Evolutionary conservation across 2,113 vertebrate species (phyloP), one percentile per base, ranked within the genome.

Genomic region (Muntiacus muntjak): DNA sequence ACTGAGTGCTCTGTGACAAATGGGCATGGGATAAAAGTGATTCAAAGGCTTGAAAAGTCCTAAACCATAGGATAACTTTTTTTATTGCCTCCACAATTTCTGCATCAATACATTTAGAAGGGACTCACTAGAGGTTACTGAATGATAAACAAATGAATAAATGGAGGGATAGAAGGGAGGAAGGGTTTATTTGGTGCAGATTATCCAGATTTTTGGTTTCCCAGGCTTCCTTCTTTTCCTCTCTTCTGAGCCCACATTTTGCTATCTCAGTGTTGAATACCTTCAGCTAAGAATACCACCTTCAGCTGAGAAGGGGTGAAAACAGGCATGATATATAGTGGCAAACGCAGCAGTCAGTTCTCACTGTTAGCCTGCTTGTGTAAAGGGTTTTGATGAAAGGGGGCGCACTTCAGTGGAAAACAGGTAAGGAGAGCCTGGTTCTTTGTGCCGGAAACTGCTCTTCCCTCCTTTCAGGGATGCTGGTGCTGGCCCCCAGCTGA

Each of bases 271-370:
- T 36, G 40, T 40, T 67, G 4, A 45, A 26, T 25, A 81, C 13
- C 28, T 79, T 90, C 36, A 50, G 87, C 52, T 54, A 16, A 71
- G 60, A 93, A 33, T 17, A 58, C 21, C 21, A 81, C 13, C 28
- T 79, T 90, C 36, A 50, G 87, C 52, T 54, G 21, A 71, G 60
- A 93, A 79, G 67, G 84, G 64, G 57, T 87, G 52, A 74, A 90
- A 74, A 57, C 1, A 91, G 84, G 57, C 30, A 4, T 7, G 54
- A 84, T 3, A 4, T 23, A 7, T 0, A 84, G 47, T 17, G 45
- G 62, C 74, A 50, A n/a, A 64, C 36, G 2, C 3, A 50, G n/a
- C 47, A 21, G 50, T 36, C 23, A 5, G n/a, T 89, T 94, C 40
- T 92, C 9, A 28, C 7, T 58, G 36, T 79, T n/a, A 67, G 43